A percentile compares a stretch with the other conserved stretches of the same genome.
Conservation (phyloP, 1,140 invertebrate species). For the Drosophila lini region DNA sequence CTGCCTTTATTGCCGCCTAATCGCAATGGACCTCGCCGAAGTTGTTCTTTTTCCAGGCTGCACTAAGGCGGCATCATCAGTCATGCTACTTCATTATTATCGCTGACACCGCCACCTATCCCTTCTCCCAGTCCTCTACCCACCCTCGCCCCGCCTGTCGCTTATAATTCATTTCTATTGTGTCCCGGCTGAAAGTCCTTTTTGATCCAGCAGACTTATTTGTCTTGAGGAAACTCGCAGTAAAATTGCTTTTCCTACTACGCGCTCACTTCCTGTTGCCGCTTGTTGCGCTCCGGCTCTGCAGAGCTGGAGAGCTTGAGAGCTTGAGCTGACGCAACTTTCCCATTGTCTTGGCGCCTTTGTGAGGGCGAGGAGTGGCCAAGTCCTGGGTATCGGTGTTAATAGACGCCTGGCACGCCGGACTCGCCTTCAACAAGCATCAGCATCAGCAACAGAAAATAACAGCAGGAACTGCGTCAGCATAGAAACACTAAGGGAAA, state of each 20-base stretch:
- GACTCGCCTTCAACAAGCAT: constrained; percentile 39
- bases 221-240: constrained; percentile 83
- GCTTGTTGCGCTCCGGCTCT: constrained; percentile 57
- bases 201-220: constrained; percentile 83
- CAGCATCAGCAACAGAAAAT: constrained; percentile 33
- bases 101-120: constrained; percentile 55
- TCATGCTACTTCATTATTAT: constrained; percentile 82
- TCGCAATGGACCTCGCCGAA: constrained; percentile 60
- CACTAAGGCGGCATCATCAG: constrained; percentile 70
- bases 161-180: constrained; percentile 83
- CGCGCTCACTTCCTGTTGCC: constrained; percentile 70
- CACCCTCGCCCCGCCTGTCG: constrained; percentile 38
- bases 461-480: constrained; percentile 21
- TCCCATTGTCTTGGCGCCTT: constrained; percentile 67
- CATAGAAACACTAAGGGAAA: constrained; percentile 1
- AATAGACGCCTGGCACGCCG: constrained; percentile 70
- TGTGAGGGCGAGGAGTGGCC: constrained; percentile 41
- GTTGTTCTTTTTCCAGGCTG: constrained; percentile 56
- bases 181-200: constrained; percentile 75
- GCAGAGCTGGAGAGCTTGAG: background rate
- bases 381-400: constrained; percentile 67
- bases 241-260: constrained; percentile 83
- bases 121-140: background rate
- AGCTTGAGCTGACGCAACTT: constrained; percentile 68
- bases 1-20: constrained; percentile 67